Base-by-base conservation (phyloP, 1,140 invertebrate species). In the Drosophila melanica region DNA sequence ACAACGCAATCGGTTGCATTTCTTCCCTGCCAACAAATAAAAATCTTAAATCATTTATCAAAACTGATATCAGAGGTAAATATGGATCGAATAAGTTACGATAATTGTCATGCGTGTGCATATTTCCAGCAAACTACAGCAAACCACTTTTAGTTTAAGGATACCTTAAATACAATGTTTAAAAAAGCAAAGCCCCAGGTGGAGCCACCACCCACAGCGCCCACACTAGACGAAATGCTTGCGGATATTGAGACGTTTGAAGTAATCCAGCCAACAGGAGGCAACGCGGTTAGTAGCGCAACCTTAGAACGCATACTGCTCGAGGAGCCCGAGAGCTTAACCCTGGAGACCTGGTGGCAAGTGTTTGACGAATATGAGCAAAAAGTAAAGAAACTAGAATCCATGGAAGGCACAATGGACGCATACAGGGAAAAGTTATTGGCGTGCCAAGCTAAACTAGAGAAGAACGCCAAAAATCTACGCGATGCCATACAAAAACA, bases 221-320 rank as follows among this genome's bases (percentile, higher is more conserved):
- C 90, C 6, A 77, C 65, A 10, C 30, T 87, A 6, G 90, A 84
- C 1, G 85, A 91, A 50, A 74, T 91, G 39, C 39, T 90, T 8
- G 64, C 66, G 16, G 90, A 91, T 42, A 51, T 91, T 55, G 79
- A 90, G 57, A 82, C 90, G 30, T 90, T 90, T 51, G 62, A 87
- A 33, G 68, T 81, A 14, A 7, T 50, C 7, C 77, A 78, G 27
- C 35, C 58, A 2, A 23, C 57, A 7, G 53, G 35, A 14, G 41
- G 8, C 18, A 65, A 14, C 1, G 16, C 11, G 16, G 48, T 16
- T 8, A 81, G 35, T 8, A 71, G 37, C 11, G 48, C 50, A 5
- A 84, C 73, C 30, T 35, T 90, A 65, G 85, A 89, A 18, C 50
- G 79, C 8, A 58, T 53, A 1, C 50, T 87, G 8, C 72, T 89